phyloP scores from a whole-genome alignment of 2,797 vertebrate species.

The Coranthus polyacanthus region DNA sequence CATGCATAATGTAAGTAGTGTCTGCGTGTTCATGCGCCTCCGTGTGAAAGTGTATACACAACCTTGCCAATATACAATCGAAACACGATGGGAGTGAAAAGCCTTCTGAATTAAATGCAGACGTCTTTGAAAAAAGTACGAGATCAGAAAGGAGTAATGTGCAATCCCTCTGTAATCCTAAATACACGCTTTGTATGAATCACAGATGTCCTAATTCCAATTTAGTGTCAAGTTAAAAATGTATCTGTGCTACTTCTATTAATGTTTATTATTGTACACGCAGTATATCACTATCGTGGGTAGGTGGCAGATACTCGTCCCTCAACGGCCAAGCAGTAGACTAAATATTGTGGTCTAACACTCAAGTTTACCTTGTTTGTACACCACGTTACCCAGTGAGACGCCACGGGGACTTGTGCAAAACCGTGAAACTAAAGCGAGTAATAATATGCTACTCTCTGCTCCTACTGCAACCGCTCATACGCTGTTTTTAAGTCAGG shows the following conservation, averaged over 20 bases:
- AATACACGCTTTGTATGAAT: no score
- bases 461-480: conserved; percentile 33
- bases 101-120: no score
- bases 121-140: no score
- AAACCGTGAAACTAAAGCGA: conserved; percentile 27
- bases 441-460: conserved; percentile 25
- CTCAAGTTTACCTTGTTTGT: conserved; percentile 12
- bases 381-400: background rate
- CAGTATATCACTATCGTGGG: background rate
- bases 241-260: background rate
- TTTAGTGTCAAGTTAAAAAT: conserved; percentile 17
- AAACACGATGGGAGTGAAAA: no score
- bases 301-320: conserved; percentile 35
- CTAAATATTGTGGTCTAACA: conserved; percentile 18
- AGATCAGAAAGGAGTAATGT: no score
- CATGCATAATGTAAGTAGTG: background rate
- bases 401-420: conserved; percentile 17
- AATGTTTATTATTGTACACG: conserved; percentile 24
- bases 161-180: no score
- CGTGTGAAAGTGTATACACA: no score
- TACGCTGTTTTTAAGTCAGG: conserved; percentile 41
- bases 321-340: conserved; percentile 15
- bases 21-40: background rate
- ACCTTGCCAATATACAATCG: conserved; percentile 6
- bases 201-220: background rate